Base-by-base conservation (phyloP, 2,113 vertebrate genomes). In the Nothoprocta pentlandii region DNA sequence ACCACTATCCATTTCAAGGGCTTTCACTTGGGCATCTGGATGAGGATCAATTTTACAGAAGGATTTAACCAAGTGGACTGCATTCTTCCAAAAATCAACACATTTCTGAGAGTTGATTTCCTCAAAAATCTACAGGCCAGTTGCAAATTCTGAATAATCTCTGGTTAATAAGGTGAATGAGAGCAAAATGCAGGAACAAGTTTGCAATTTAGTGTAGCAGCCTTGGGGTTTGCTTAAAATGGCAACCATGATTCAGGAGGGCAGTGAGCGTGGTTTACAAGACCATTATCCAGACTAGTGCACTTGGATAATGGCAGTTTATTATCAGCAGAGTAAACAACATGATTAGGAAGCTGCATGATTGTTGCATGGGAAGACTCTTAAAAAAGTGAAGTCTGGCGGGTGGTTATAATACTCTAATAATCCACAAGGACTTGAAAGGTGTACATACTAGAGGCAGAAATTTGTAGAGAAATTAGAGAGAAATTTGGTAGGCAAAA, bases 341-440 rank as follows among this genome's bases (percentile, higher is more conserved):
- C 78, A 47, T 68, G 1, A 61, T 95, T 74, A 75, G 66, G 42
- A 92, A 69, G 23, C 16, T 42, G 80, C 66, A 44, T 83, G 61
- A 62, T 81, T 76, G 88, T 22, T 30, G n/a, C 12, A 26, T 30
- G 3, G 2, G 73, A 51, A 78, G 88, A 83, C 42, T 32, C 21
- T 53, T 75, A 58, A 58, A 32, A 26, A 53, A 89, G 19, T 63
- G 46, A 39, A 71, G 54, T 70, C 51, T 80, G 51, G 82, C 30
- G 63, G 61, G 22, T 23, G 16, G 22, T 83, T 80, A 77, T 32
- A 66, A 30, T 7, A 7, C 13, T 41, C n/a, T 77, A n/a, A 42
- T 63, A 67, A 80, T 69, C 76, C 74, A 32, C 11, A 42, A 63
- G 22, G 2, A 2, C 83, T 78, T 88, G 61, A 70, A 51, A 83